Percentiles rank a stretch among this genome's conserved stretches.
Evolutionary conservation across 2,888 invertebrate genomes (phyloP).

Genomic region (Anticlea derivata): DNA sequence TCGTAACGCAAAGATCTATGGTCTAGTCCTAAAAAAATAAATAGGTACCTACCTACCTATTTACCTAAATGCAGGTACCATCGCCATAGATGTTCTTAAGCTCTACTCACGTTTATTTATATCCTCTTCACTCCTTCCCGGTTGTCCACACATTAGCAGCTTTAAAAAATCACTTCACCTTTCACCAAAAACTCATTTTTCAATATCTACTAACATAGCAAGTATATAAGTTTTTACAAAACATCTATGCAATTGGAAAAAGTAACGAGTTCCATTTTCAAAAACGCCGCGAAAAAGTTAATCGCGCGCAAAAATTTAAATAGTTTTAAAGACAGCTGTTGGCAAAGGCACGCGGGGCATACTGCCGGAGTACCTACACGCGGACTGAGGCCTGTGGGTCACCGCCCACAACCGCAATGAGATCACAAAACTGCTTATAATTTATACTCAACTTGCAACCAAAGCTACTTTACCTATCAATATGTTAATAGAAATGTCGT

Average conservation of each 20-base stretch:
- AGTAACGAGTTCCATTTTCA: constrained; percentile 6
- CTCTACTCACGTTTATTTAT: constrained; percentile 57
- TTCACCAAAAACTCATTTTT: constrained; percentile 14
- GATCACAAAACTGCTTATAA: constrained; percentile 74
- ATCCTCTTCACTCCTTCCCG: constrained; percentile 37
- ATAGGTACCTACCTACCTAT: too few species aligned
- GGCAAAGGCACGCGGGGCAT: constrained; percentile 55
- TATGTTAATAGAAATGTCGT: constrained; percentile 37
- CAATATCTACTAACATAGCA: not conserved
- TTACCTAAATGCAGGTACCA: too few species aligned
- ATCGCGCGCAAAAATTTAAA: constrained; percentile 33
- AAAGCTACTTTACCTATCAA: constrained; percentile 47
- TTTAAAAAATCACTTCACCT: constrained; percentile 18
- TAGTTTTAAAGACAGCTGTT: constrained; percentile 28
- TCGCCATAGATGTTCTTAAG: too few species aligned
- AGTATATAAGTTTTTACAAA: not conserved
- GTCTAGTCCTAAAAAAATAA: too few species aligned
- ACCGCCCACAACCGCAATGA: constrained; percentile 75
- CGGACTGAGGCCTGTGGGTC: constrained; percentile 63
- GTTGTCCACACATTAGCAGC: constrained; percentile 54
- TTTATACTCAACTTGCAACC: constrained; percentile 67
- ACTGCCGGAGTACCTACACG: constrained; percentile 58
- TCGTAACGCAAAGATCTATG: too few species aligned
- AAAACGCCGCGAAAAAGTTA: constrained; percentile 27
- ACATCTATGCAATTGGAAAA: not conserved